Evolutionary conservation across 2,113 vertebrate genomes (phyloP).

Genomic region (Entelurus aequoreus): DNA sequence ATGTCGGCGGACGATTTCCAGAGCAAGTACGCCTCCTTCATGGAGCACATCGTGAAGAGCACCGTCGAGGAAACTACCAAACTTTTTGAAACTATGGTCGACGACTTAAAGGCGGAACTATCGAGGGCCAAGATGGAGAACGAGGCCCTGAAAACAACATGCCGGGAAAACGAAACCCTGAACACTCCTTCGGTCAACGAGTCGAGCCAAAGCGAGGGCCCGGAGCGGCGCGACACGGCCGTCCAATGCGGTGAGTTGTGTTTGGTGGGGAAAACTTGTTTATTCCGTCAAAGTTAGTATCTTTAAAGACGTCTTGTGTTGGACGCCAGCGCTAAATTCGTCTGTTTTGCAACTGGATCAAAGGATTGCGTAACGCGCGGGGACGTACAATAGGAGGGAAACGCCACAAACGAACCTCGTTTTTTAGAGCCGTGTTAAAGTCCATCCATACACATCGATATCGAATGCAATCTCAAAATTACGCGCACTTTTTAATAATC

Average conservation of each 20-base stretch:
- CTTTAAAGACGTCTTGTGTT: too few species aligned
- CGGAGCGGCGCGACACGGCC: constrained; percentile 45
- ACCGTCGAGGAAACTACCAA: constrained; percentile 64
- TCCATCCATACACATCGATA: too few species aligned
- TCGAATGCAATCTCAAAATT: too few species aligned
- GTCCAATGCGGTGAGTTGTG: constrained; percentile 67
- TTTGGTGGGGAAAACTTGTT: too few species aligned
- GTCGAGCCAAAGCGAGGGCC: background rate
- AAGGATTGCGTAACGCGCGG: background rate
- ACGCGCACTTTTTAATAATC: too few species aligned
- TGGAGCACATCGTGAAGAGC: constrained; percentile 61
- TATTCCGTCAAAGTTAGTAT: background rate
- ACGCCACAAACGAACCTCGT: constrained; percentile 1
- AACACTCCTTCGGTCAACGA: background rate
- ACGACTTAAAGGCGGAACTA: constrained; percentile 64
- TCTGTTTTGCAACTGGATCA: too few species aligned
- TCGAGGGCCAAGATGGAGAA: constrained; percentile 59
- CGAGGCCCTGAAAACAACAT: constrained; percentile 50
- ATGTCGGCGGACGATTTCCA: constrained; percentile 62
- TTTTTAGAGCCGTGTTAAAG: too few species aligned
- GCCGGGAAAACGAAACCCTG: constrained; percentile 28
- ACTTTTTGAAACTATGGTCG: constrained; percentile 67
- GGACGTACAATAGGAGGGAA: constrained; percentile 34
- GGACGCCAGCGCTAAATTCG: too few species aligned
- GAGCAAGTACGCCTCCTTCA: constrained; percentile 55